phyloP scores from a whole-genome alignment of 1,140 invertebrate species.

The Ceratina japonica region DNA sequence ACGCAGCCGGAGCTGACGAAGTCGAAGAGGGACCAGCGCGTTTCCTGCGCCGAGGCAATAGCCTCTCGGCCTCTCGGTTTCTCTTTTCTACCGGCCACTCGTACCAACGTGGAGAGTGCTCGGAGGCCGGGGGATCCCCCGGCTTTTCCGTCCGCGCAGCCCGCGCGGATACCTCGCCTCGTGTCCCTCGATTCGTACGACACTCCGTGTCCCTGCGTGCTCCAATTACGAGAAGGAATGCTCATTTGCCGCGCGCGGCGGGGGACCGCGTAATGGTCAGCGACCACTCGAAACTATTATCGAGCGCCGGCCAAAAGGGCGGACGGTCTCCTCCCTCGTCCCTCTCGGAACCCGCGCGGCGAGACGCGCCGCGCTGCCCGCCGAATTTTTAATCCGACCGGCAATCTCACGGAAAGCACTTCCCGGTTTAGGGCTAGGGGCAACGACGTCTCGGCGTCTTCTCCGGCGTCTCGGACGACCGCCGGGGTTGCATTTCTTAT shows the following conservation, averaged over 20 bases:
- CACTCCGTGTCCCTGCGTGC: constrained; percentile 59
- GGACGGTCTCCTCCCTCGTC: background rate
- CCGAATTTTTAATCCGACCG: constrained; percentile 63
- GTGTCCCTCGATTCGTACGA: constrained; percentile 45
- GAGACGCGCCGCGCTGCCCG: background rate
- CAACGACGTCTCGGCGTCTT: constrained; percentile 32
- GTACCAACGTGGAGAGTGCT: constrained; percentile 62
- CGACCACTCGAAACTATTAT: constrained; percentile 69
- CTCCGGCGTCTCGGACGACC: constrained; percentile 45
- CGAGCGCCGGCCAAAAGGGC: constrained; percentile 36
- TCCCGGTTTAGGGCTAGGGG: constrained; percentile 16
- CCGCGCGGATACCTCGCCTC: constrained; percentile 7
- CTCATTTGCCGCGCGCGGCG: constrained; percentile 65
- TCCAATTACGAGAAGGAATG: constrained; percentile 70
- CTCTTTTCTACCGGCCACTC: constrained; percentile 52
- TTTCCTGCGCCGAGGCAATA: constrained; percentile 25
- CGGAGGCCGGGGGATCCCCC: constrained; percentile 45
- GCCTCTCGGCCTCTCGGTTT: constrained; percentile 1
- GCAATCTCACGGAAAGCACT: constrained; percentile 63
- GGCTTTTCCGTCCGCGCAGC: constrained; percentile 42
- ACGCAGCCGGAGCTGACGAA: constrained; percentile 37
- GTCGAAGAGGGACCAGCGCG: constrained; percentile 30
- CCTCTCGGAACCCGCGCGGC: background rate
- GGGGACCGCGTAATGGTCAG: constrained; percentile 65
- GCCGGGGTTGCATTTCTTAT: constrained; percentile 60